Conservation (phyloP, 2,797 vertebrate species). For the Darevskia nairensis region DNA sequence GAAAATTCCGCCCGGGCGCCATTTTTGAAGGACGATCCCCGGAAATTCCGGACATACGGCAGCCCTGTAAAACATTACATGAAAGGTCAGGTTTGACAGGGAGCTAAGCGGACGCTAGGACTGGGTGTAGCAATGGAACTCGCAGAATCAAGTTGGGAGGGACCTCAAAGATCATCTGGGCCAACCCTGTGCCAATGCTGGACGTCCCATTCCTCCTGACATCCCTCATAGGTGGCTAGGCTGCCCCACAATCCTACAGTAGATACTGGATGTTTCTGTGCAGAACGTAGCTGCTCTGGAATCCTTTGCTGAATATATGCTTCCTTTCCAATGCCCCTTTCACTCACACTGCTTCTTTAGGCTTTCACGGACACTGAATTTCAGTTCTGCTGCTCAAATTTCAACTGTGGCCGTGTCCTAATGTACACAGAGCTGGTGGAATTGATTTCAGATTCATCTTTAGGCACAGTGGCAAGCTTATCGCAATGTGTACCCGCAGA, state of each 20-base stretch:
- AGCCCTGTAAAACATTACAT: no score
- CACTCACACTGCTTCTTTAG: neutral
- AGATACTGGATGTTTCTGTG: neutral
- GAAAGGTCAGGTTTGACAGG: neutral
- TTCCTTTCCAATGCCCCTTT: neutral
- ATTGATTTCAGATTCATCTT: neutral
- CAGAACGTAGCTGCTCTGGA: neutral
- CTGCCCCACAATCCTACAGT: no score
- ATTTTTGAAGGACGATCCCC: no score
- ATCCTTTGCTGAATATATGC: neutral
- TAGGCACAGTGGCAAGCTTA: neutral
- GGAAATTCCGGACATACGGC: no score
- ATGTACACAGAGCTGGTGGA: neutral
- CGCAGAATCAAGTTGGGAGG: no score
- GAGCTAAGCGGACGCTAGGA: neutral
- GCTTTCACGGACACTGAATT: fast-evolving
- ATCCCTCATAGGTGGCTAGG: no score
- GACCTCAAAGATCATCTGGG: no score
- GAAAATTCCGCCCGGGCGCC: no score
- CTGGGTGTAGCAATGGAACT: neutral
- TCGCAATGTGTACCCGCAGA: no score
- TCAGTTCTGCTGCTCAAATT: neutral
- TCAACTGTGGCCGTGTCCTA: neutral
- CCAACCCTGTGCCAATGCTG: no score
- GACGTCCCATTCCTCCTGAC: no score